These are phyloP conservation scores for Osedax fenrisi DNA, from an alignment of 2,888 invertebrate species.

Conservation along the genomic window DNA sequence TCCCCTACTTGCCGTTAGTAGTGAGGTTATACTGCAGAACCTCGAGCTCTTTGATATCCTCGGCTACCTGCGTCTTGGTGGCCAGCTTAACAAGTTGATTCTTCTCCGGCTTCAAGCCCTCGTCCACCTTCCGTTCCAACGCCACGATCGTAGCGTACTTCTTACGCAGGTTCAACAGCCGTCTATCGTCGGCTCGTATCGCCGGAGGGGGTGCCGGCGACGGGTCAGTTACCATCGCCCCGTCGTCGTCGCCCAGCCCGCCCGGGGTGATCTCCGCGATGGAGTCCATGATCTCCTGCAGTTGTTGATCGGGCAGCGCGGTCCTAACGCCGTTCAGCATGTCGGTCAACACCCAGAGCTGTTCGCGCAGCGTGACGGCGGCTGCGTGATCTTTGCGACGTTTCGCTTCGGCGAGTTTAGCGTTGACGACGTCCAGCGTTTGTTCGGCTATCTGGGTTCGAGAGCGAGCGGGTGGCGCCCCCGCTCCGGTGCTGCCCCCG, in stretches of 20 bases:
- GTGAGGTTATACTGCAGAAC: neutral
- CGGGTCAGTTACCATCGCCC: neutral
- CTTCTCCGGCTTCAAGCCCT: neutral
- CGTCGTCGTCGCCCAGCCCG: neutral
- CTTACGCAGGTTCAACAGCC: neutral
- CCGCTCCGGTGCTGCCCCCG: too few relatives aligned
- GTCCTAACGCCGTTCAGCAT: neutral
- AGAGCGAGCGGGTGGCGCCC: too few relatives aligned
- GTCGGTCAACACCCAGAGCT: neutral
- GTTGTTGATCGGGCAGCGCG: neutral
- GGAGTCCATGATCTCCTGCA: neutral
- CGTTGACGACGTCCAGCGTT: neutral
- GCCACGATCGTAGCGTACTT: neutral
- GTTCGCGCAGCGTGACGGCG: neutral
- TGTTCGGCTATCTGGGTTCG: too few relatives aligned
- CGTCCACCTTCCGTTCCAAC: neutral
- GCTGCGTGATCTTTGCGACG: neutral
- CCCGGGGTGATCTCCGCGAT: neutral
- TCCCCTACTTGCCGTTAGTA: neutral
- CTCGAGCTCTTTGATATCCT: neutral
- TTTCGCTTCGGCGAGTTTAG: neutral
- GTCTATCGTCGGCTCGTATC: neutral
- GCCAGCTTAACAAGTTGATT: neutral
- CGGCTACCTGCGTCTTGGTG: neutral
- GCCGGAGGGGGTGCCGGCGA: neutral